phyloP scores from a whole-genome alignment of 2,888 invertebrate genomes.

The Macropis europaea region DNA sequence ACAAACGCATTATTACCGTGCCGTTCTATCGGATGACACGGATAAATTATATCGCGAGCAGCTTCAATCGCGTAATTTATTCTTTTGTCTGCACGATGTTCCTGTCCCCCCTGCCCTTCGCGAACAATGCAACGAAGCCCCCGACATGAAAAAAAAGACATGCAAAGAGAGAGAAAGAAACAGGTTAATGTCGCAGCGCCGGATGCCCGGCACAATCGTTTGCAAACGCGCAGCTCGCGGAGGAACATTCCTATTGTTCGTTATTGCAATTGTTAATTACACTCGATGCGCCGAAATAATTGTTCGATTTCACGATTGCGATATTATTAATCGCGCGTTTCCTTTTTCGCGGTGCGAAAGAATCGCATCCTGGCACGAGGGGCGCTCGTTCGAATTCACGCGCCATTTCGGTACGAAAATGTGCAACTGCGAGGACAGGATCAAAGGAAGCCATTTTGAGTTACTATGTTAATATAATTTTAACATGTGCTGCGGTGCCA shows the following conservation, averaged over 20 bases:
- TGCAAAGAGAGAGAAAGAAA: too few species aligned
- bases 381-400: too few species aligned
- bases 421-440: too few species aligned
- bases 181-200: constrained; percentile 6
- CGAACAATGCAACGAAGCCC: constrained; percentile 26
- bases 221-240: background rate
- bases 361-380: too few species aligned
- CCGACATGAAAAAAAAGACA: too few species aligned
- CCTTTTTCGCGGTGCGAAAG: too few species aligned
- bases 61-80: constrained; percentile 40
- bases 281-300: background rate
- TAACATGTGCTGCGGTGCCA: too few species aligned
- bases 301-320: background rate
- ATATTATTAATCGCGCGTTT: too few species aligned
- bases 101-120: background rate
- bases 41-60: constrained; percentile 50
- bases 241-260: constrained; percentile 12
- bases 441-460: too few species aligned
- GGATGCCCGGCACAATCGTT: background rate
- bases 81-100: constrained; percentile 30
- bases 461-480: too few species aligned
- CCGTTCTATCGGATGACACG: constrained; percentile 28
- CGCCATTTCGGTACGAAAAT: too few species aligned
- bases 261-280: constrained; percentile 27
- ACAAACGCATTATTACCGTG: constrained; percentile 49